These are phyloP conservation scores for Phrynocephalus vlangalii DNA, from an alignment of 2,797 vertebrate species.

Conservation along the genomic window DNA sequence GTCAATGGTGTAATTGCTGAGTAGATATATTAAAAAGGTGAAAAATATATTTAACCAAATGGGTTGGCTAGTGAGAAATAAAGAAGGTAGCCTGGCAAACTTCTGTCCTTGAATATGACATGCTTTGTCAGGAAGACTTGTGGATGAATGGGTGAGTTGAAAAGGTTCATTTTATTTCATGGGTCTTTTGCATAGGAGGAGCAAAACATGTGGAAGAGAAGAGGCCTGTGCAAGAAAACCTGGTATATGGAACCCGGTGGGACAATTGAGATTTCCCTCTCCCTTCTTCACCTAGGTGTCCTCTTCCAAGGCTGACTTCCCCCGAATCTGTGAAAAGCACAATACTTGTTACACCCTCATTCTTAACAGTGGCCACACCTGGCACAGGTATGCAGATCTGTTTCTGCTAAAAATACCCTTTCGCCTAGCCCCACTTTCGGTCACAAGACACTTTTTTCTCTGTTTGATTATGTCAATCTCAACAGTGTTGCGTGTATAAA, in stretches of 20 bases:
- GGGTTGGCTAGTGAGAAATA: too few relatives aligned
- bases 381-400: slow-evolving; percentile 71
- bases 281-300: slow-evolving; percentile 21
- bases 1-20: too few relatives aligned
- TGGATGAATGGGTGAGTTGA: background rate
- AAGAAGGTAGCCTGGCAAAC: too few relatives aligned
- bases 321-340: slow-evolving; percentile 58
- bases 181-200: slow-evolving; percentile 9
- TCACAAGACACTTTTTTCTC: slow-evolving; percentile 56
- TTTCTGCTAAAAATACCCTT: slow-evolving; percentile 73
- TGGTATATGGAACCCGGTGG: slow-evolving; percentile 7
- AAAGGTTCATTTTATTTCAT: background rate
- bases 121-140: background rate
- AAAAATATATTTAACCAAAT: too few relatives aligned
- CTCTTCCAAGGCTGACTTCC: slow-evolving; percentile 60
- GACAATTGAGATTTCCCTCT: background rate
- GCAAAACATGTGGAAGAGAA: slow-evolving; percentile 15
- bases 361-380: slow-evolving; percentile 74
- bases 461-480: slow-evolving; percentile 1
- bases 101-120: background rate
- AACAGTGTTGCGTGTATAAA: slow-evolving; percentile 1
- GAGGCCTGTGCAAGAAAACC: background rate
- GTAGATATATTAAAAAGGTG: background rate
- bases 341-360: slow-evolving; percentile 72
- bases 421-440: slow-evolving; percentile 36